Conservation (phyloP, 2,113 vertebrate genomes). For the Calyptommatus sinebrachiatus region DNA sequence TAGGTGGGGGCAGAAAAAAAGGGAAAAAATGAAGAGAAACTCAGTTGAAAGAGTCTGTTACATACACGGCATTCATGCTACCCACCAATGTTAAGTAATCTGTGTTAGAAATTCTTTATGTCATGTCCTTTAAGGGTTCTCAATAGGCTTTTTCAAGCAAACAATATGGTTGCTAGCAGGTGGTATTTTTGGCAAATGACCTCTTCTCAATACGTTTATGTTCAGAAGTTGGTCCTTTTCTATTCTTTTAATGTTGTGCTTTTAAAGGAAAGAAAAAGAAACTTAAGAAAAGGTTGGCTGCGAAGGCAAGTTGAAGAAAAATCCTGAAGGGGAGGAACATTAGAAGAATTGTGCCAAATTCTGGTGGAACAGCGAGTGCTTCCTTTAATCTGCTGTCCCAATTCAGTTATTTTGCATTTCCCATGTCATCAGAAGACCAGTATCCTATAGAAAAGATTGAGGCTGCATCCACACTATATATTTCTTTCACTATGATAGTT, state of each 20-base stretch:
- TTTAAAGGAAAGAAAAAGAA: not conserved
- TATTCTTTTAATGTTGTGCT: constrained; percentile 25
- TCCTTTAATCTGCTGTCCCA: not conserved
- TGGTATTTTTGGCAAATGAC: constrained; percentile 63
- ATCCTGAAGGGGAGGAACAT: not conserved
- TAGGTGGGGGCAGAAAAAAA: constrained; percentile 28
- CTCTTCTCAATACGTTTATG: constrained; percentile 44
- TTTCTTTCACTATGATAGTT: too few relatives aligned
- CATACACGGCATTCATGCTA: constrained; percentile 63
- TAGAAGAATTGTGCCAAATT: not conserved
- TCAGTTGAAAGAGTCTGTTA: constrained; percentile 56
- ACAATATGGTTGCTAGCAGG: constrained; percentile 61
- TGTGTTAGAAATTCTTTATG: constrained; percentile 62
- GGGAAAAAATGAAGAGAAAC: constrained; percentile 53
- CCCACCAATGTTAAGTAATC: constrained; percentile 59
- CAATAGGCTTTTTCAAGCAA: constrained; percentile 58
- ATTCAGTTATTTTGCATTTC: not conserved
- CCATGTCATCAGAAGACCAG: not conserved
- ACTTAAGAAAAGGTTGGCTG: constrained; percentile 43
- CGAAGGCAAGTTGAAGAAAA: constrained; percentile 12
- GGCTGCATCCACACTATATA: too few relatives aligned
- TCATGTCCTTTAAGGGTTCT: constrained; percentile 51
- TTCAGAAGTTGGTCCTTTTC: constrained; percentile 57
- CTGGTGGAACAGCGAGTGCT: not conserved
- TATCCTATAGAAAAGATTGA: not conserved